Conservation (phyloP, 2,888 invertebrate genomes). For the Mythimna impura region DNA sequence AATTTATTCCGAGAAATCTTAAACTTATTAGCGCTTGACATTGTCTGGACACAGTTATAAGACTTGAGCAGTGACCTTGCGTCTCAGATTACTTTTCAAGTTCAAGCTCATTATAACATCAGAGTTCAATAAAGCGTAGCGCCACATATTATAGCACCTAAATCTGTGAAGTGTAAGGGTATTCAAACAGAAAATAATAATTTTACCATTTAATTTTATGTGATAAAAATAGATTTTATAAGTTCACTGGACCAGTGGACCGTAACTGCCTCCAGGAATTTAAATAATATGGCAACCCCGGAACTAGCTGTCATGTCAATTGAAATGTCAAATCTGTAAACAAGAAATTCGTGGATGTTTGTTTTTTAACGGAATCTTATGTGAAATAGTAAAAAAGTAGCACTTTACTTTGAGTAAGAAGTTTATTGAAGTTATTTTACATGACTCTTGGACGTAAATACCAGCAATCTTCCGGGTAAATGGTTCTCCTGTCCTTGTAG, state of each 20-base stretch:
- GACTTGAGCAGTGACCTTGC: conserved; percentile 55
- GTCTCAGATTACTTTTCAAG: conserved; percentile 45
- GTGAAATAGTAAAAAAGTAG: conserved; percentile 69
- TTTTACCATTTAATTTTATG: too few relatives aligned
- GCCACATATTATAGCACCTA: background rate
- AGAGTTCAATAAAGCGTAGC: background rate
- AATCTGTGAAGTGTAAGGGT: background rate
- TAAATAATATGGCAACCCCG: conserved; percentile 44
- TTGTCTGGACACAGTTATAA: conserved; percentile 52
- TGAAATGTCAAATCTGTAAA: conserved; percentile 68
- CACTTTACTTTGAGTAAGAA: conserved; percentile 63
- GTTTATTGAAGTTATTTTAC: conserved; percentile 73
- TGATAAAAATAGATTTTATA: conserved; percentile 21
- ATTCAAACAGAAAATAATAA: background rate
- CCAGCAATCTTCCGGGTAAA: conserved; percentile 89
- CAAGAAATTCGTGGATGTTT: conserved; percentile 67
- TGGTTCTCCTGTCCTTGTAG: conserved; percentile 78
- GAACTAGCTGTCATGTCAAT: conserved; percentile 30
- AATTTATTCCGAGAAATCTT: background rate
- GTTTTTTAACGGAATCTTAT: conserved; percentile 72
- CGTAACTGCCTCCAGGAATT: background rate
- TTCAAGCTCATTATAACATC: conserved; percentile 44
- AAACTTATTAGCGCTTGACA: conserved; percentile 36
- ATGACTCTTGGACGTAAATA: conserved; percentile 90
- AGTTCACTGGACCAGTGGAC: conserved; percentile 3